Conservation (phyloP, 2,797 vertebrate species). For the Gadopsis marmoratus region DNA sequence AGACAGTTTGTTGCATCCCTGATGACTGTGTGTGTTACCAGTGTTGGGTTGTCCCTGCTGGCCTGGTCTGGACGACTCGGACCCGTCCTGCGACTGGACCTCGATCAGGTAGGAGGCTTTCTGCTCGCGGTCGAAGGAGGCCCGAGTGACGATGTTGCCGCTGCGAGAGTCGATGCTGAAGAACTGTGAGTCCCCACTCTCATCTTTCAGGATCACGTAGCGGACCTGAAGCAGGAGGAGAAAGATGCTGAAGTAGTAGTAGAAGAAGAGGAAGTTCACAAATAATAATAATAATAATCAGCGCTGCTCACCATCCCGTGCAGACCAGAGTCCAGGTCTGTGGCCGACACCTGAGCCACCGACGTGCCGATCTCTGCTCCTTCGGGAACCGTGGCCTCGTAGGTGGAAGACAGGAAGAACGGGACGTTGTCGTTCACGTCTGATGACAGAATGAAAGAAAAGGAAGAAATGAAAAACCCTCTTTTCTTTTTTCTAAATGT, state of each 20-base stretch:
- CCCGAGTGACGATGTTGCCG: slow-evolving; percentile 84
- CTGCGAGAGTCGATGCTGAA: slow-evolving; percentile 87
- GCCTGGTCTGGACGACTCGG: slow-evolving; percentile 88
- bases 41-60: slow-evolving; percentile 91
- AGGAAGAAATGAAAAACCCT: not conserved
- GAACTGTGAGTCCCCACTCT: slow-evolving; percentile 88
- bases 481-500: slow-evolving; percentile 10
- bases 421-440: slow-evolving; percentile 95
- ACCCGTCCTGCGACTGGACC: slow-evolving; percentile 91
- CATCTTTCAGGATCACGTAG: slow-evolving; percentile 88
- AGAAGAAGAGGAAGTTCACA: not conserved
- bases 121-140: slow-evolving; percentile 92
- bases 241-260: not conserved
- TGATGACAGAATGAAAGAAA: slow-evolving; percentile 56
- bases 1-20: no score
- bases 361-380: slow-evolving; percentile 87
- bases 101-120: slow-evolving; percentile 91
- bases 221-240: slow-evolving; percentile 66
- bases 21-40: slow-evolving; percentile 73
- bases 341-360: slow-evolving; percentile 88
- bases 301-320: slow-evolving; percentile 87
- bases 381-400: slow-evolving; percentile 90
- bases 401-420: slow-evolving; percentile 91
- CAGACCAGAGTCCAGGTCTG: slow-evolving; percentile 89
- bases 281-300: not conserved